These are phyloP conservation scores for Gymnarchus niloticus DNA, from an alignment of 2,113 vertebrate species.

Conservation along the genomic window DNA sequence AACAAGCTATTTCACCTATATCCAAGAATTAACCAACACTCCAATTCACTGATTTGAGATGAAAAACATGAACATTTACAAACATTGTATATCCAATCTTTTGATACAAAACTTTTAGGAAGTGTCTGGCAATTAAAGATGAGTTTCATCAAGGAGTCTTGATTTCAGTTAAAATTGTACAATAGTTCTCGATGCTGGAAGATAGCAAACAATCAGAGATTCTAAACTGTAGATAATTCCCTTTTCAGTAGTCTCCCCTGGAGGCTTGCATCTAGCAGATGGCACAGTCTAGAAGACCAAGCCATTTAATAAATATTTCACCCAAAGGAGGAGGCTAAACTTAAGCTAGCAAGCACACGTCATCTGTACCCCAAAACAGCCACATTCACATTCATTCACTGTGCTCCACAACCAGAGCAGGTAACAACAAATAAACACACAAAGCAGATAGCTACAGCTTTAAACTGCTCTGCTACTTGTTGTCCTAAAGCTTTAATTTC, in stretches of 20 bases:
- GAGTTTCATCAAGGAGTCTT: neutral
- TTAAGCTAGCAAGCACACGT: neutral
- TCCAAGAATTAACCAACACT: constrained; percentile 39
- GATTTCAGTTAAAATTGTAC: neutral
- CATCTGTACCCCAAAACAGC: neutral
- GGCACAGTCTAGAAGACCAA: neutral
- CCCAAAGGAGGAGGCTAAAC: neutral
- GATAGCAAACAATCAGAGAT: neutral
- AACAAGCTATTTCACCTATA: neutral
- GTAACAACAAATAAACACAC: neutral
- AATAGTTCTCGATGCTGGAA: neutral
- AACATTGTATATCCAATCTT: too few species aligned
- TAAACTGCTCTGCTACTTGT: neutral
- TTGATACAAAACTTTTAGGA: neutral
- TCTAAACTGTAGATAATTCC: neutral
- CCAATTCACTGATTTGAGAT: too few species aligned
- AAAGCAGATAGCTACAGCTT: neutral
- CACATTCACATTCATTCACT: neutral
- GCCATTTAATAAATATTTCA: neutral
- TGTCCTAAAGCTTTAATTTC: neutral
- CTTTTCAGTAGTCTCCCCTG: neutral
- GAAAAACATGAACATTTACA: too few species aligned
- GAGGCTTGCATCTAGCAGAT: neutral
- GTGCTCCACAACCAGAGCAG: neutral
- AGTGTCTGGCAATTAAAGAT: neutral